Conservation (phyloP, 2,113 vertebrate genomes). For the Verasper variegatus region DNA sequence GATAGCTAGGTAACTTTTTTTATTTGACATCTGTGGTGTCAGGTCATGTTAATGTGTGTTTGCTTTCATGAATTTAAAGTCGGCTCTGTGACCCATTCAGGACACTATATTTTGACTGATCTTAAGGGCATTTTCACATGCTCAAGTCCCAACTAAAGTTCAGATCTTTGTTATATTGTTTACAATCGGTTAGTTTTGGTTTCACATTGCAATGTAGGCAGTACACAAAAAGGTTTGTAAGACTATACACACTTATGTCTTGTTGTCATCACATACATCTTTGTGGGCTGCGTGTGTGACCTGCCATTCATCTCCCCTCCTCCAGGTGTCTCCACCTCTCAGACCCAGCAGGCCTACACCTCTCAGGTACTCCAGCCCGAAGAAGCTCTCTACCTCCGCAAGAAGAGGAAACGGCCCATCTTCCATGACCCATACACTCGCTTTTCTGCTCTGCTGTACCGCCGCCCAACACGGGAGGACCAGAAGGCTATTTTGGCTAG, state of each 20-base stretch:
- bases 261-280: no score
- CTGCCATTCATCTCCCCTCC: conserved; percentile 24
- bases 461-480: conserved; percentile 90
- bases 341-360: conserved; percentile 96
- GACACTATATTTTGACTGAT: background rate
- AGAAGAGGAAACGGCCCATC: conserved; percentile 94
- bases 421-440: conserved; percentile 94
- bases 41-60: background rate
- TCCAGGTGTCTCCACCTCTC: conserved; percentile 94
- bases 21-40: background rate
- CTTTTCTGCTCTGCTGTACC: conserved; percentile 93
- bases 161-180: no score
- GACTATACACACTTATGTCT: no score
- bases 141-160: no score
- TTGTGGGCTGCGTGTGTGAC: background rate
- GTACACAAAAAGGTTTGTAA: no score
- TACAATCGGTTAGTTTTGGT: no score
- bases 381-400: conserved; percentile 98
- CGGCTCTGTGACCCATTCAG: background rate
- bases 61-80: background rate
- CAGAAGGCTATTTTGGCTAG: conserved; percentile 97
- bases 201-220: no score
- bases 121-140: no score
- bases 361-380: conserved; percentile 98
- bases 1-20: no score